Conservation (phyloP, 2,113 vertebrate genomes). For the Rhea americana region DNA sequence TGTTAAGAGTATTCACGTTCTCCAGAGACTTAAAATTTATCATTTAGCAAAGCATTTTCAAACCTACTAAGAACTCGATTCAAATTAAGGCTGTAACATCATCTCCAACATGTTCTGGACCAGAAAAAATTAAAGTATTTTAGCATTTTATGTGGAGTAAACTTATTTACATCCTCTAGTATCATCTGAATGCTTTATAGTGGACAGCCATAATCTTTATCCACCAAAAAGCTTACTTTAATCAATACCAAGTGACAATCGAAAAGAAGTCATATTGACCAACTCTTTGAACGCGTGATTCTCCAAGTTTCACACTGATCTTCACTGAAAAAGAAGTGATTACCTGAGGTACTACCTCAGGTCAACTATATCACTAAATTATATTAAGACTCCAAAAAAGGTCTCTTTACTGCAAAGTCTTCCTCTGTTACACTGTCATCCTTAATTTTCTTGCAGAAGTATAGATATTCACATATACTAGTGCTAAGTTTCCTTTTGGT, state of each 20-base stretch:
- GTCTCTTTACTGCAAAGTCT: not conserved
- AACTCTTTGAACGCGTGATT: not conserved
- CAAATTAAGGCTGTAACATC: not conserved
- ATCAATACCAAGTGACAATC: not conserved
- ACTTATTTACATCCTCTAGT: not conserved
- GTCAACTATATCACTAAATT: not conserved
- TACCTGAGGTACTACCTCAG: not conserved
- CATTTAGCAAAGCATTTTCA: not conserved
- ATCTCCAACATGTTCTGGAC: not conserved
- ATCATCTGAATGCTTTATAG: not conserved
- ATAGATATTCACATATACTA: not conserved
- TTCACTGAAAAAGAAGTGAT: not conserved
- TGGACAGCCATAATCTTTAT: not conserved
- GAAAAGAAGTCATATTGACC: not conserved
- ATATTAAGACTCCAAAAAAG: not conserved
- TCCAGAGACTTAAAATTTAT: not conserved
- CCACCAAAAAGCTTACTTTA: not conserved
- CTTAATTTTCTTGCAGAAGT: not conserved
- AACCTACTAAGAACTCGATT: not conserved
- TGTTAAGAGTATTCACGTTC: not conserved
- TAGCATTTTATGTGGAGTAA: not conserved
- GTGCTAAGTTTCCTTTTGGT: not conserved
- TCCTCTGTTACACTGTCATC: not conserved
- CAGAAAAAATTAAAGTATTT: not conserved
- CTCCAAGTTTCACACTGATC: not conserved